Conservation (phyloP, 2,113 vertebrate genomes). For the human (Homo sapiens) region GRCh38 chr17:4701501-4702000, state of each 20-base stretch:
- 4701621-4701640: not conserved
- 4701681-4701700: not conserved
- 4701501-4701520: not conserved
- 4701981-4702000: not conserved
- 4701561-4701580: not conserved
- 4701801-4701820: not conserved
- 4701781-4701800: not conserved
- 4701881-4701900: not conserved
- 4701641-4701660: not conserved
- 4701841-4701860: not conserved
- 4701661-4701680: not conserved
- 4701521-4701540: not conserved
- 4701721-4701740: not conserved
- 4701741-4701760: not conserved
- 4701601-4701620: not conserved
- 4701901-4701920: not conserved
- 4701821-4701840: not conserved
- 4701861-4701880: not conserved
- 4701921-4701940: not conserved
- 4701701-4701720: not conserved
- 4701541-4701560: not conserved
- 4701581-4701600: not conserved
- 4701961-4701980: constrained; percentile 26
- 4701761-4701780: not conserved
- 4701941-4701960: not conserved